Base-by-base conservation (phyloP, 2,888 invertebrate genomes). In the Agrochola lychnidis region DNA sequence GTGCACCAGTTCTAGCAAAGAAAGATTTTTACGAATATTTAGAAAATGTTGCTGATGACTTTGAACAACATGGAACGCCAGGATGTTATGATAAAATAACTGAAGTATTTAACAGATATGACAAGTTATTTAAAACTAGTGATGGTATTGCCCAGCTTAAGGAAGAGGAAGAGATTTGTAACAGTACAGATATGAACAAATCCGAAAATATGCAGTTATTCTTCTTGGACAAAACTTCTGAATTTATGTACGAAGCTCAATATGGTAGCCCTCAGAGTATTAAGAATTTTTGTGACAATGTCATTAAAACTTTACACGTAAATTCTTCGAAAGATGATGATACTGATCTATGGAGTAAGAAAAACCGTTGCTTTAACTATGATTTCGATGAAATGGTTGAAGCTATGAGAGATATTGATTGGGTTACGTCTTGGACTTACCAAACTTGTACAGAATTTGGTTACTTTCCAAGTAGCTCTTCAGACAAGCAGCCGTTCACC, bases 361-460 rank as follows among this genome's bases (percentile, higher is more conserved):
- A 88, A 76, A 84, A 79, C 4, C 79, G 89, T 36, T 96, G 96
- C 84, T 89, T 87, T 59, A 88, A 92, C 79, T 93, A 93, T 42
- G 92, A 94, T 77, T 96, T 95, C 66, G 90, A 94, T 71, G 85
- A 86, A 30, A 90, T 94, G 88, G 90, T 96, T 25, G 87, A 92
- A 73, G 73, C 79, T 36, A 90, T 92, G 69, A 91, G 88, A 68
- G 78, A 88, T 7, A 84, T 89, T 40, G 91, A 92, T 74, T 91
- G 89, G 90, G 78, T 82, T n/a, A 85, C 89, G 3, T 89, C 94
- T 16, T 98, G 98, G 98, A 94, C 94, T 1, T 98, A 98, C 90
- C 98, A 98, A 93, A 98, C 98, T 0, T 98, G 98, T 92, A 97
- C 97, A 6, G 98, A 98, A 93, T 98, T 98, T 89, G 98, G 98